phyloP scores from a whole-genome alignment of 2,797 vertebrate genomes.

The Liasis olivaceus region DNA sequence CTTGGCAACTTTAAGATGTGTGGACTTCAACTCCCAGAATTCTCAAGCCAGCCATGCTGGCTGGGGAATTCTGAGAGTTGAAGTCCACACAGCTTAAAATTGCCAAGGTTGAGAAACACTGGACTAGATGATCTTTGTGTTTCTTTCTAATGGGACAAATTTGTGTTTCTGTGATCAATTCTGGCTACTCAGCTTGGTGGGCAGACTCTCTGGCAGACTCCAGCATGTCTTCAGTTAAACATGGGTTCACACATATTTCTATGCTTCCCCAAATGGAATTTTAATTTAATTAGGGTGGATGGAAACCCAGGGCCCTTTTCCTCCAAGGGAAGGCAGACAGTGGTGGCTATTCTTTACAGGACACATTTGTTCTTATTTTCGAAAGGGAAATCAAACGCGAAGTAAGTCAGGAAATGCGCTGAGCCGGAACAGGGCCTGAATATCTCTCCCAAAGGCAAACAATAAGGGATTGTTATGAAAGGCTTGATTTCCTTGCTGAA shows the following conservation, averaged over 20 bases:
- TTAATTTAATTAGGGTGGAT: constrained; percentile 6
- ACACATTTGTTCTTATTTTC: constrained; percentile 1
- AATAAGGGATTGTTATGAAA: not conserved
- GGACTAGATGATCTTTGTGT: too few species aligned
- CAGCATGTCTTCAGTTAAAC: too few species aligned
- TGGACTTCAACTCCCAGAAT: too few species aligned
- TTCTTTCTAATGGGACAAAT: too few species aligned
- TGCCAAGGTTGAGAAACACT: too few species aligned
- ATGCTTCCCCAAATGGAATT: not conserved
- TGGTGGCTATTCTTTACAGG: not conserved
- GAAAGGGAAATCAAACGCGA: not conserved
- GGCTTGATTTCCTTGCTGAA: not conserved
- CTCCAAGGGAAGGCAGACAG: not conserved
- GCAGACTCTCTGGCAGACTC: too few species aligned
- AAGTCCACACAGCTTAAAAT: too few species aligned
- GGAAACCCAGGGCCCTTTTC: not conserved
- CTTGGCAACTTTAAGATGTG: too few species aligned
- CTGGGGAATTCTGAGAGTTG: too few species aligned
- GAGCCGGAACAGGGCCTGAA: not conserved
- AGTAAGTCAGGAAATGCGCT: not conserved
- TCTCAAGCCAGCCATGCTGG: too few species aligned
- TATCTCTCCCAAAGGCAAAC: not conserved
- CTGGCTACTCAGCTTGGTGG: too few species aligned
- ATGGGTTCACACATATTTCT: not conserved
- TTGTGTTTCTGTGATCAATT: too few species aligned